A percentile compares a stretch with the other conserved stretches of the same genome.
These are phyloP conservation scores for Neostethus bicornis DNA, from an alignment of 2,797 vertebrate species.

Conservation along the genomic window DNA sequence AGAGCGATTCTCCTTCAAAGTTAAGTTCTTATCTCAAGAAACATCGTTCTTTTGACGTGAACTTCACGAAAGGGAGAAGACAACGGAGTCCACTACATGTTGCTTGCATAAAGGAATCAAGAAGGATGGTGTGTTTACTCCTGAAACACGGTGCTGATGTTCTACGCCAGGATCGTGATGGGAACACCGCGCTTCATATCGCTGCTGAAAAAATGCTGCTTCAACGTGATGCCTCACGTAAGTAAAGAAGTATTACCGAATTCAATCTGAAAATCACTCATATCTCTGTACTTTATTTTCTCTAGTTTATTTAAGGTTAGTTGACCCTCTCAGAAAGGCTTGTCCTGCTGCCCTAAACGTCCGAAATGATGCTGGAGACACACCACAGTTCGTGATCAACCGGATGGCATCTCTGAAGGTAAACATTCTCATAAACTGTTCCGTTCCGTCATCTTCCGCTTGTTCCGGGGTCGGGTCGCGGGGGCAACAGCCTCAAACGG, in stretches of 20 bases:
- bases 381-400: slow-evolving; percentile 82
- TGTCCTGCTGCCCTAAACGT: slow-evolving; percentile 80
- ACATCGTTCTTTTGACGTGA: slow-evolving; percentile 76
- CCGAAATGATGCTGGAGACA: slow-evolving; percentile 83
- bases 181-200: slow-evolving; percentile 82
- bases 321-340: slow-evolving; percentile 80
- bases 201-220: no score
- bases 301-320: slow-evolving; percentile 84
- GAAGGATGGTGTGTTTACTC: slow-evolving; percentile 79
- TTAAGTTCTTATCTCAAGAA: slow-evolving; percentile 84
- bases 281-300: neutral
- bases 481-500: no score
- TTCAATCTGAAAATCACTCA: no score
- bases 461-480: no score
- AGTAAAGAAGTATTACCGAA: no score
- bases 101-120: slow-evolving; percentile 79
- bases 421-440: neutral
- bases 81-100: slow-evolving; percentile 82
- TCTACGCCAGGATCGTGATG: slow-evolving; percentile 66
- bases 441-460: no score
- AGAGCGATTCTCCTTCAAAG: slow-evolving; percentile 78
- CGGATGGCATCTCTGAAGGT: slow-evolving; percentile 75
- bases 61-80: slow-evolving; percentile 72
- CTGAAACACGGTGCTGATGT: slow-evolving; percentile 82
- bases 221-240: no score